Percentiles rank a stretch among this genome's conserved stretches.
phyloP scores from a whole-genome alignment of 2,113 vertebrate species.

The Passer montanus region DNA sequence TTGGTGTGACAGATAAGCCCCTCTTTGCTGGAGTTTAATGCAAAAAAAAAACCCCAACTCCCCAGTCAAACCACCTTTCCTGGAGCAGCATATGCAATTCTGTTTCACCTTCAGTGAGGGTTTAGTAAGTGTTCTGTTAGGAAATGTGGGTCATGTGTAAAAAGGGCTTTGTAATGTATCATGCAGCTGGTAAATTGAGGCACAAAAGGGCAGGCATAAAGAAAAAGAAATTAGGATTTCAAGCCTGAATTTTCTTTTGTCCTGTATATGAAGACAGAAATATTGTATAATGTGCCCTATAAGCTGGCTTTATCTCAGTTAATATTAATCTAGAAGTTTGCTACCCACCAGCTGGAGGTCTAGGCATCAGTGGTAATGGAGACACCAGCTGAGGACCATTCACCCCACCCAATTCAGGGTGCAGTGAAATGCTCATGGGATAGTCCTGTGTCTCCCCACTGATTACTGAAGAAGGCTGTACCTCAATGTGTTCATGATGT shows the following conservation, averaged over 20 bases:
- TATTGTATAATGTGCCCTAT: background rate
- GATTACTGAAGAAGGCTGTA: background rate
- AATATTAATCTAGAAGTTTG: background rate
- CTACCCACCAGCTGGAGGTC: background rate
- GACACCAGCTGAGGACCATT: background rate
- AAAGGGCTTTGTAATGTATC: background rate
- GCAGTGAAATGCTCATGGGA: background rate
- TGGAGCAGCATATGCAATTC: background rate
- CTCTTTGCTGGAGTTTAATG: background rate
- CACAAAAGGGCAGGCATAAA: background rate
- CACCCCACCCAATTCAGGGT: background rate
- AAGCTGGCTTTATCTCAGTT: background rate
- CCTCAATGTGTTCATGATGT: background rate
- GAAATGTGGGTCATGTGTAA: slow-evolving; percentile 7
- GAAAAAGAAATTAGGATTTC: background rate
- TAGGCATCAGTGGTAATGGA: background rate
- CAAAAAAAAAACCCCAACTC: background rate
- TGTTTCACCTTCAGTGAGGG: slow-evolving; percentile 14
- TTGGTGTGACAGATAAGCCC: background rate
- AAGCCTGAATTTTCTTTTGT: background rate
- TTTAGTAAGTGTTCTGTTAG: background rate
- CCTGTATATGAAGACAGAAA: background rate
- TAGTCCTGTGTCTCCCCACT: background rate
- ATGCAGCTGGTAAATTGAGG: background rate
- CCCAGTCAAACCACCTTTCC: background rate